Conservation (phyloP, 1,140 invertebrate species). For the Drosophila persimilis region DNA sequence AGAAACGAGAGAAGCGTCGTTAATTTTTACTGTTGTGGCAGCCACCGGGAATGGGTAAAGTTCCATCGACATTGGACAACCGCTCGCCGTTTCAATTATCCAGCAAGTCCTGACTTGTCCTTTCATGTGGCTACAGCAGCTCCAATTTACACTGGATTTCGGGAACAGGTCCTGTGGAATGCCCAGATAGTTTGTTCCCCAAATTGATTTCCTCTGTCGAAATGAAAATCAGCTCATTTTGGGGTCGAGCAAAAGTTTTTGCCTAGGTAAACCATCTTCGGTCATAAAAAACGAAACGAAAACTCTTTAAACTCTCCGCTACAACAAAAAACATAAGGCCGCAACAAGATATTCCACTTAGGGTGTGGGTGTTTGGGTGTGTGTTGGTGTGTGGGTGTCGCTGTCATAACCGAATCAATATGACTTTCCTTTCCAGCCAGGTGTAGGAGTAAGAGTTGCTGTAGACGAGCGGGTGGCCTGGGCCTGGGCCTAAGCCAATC, state of each 20-base stretch:
- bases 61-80: constrained; percentile 18
- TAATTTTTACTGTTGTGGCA: constrained; percentile 66
- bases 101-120: constrained; percentile 49
- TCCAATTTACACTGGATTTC: constrained; percentile 45
- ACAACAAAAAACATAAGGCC: constrained; percentile 20
- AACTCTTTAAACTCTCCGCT: constrained; percentile 40
- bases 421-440: constrained; percentile 40
- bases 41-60: constrained; percentile 10
- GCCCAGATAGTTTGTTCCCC: constrained; percentile 45
- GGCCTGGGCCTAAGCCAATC: constrained; percentile 38
- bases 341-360: constrained; percentile 68
- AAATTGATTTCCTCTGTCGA: constrained; percentile 68
- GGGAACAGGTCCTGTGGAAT: constrained; percentile 5
- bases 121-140: constrained; percentile 62
- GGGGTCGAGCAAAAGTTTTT: constrained; percentile 24
- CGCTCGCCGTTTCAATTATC: constrained; percentile 71
- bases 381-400: constrained; percentile 17
- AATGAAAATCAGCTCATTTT: constrained; percentile 40
- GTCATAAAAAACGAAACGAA: constrained; percentile 32
- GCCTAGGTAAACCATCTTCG: constrained; percentile 36
- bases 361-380: constrained; percentile 19
- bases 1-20: constrained; percentile 64
- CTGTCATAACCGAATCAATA: constrained; percentile 58
- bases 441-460: constrained; percentile 32
- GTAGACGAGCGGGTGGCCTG: not conserved